Evolutionary conservation across 2,797 vertebrate species (phyloP).

Genomic region (Lophura swinhoii): DNA sequence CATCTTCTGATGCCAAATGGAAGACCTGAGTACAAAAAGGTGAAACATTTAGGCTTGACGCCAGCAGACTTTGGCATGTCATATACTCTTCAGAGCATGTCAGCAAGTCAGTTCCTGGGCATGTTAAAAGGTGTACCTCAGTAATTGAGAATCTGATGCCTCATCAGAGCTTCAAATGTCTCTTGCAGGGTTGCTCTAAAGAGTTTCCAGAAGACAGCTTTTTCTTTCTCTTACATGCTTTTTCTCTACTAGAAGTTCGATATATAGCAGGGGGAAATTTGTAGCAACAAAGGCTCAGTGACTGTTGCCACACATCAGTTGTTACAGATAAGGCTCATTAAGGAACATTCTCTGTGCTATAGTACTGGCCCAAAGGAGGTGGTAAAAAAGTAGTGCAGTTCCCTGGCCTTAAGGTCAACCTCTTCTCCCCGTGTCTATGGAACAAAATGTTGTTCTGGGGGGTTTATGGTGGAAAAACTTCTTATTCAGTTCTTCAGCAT

Average conservation of each 20-base stretch:
- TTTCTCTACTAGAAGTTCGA: neutral
- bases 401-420: neutral
- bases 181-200: neutral
- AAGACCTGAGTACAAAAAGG: constrained; percentile 13
- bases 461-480: neutral
- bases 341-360: neutral
- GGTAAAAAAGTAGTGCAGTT: neutral
- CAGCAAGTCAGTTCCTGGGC: constrained; percentile 41
- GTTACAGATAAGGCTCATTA: neutral
- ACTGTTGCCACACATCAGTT: neutral
- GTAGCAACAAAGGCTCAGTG: neutral
- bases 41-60: constrained; percentile 6
- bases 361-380: neutral
- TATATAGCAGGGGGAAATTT: neutral
- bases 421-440: neutral
- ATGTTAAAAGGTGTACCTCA: neutral
- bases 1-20: constrained; percentile 14
- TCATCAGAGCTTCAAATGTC: constrained; percentile 16
- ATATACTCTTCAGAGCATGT: constrained; percentile 49
- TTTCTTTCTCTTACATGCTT: neutral
- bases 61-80: constrained; percentile 22
- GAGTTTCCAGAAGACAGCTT: neutral
- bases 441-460: neutral
- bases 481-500: neutral
- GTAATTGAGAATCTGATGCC: constrained; percentile 51